These are phyloP conservation scores for Epsilonema sp. DNA, from an alignment of 2,888 invertebrate genomes.

Conservation along the genomic window DNA sequence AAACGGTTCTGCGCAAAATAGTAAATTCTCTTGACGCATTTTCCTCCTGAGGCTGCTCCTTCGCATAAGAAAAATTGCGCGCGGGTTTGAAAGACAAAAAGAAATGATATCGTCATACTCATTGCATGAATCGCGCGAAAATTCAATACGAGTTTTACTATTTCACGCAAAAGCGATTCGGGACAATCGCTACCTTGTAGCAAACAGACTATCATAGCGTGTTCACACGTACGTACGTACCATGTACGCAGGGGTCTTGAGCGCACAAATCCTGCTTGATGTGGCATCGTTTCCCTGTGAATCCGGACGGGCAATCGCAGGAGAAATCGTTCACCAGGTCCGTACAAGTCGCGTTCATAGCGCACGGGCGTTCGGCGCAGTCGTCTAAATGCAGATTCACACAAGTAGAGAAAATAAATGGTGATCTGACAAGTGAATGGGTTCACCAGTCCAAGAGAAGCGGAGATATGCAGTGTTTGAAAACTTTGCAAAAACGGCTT, in stretches of 20 bases:
- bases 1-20: no score
- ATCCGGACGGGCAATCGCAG: conserved; percentile 79
- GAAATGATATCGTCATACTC: no score
- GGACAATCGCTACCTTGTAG: no score
- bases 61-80: no score
- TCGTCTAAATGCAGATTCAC: no score
- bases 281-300: conserved; percentile 83
- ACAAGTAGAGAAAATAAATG: neutral
- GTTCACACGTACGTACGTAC: conserved; percentile 63
- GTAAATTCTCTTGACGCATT: no score
- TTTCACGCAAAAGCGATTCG: no score
- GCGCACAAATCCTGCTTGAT: conserved; percentile 79
- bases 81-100: no score
- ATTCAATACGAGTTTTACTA: no score
- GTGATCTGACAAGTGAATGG: no score
- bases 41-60: no score
- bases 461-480: neutral
- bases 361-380: conserved; percentile 22
- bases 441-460: no score
- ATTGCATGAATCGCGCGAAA: conserved; percentile 4
- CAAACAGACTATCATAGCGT: conserved; percentile 51
- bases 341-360: conserved; percentile 71
- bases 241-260: conserved; percentile 52
- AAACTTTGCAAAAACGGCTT: neutral
- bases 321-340: conserved; percentile 81